Evolutionary conservation across 1,140 invertebrate genomes (phyloP).

Genomic region (Drosophila mojavensis): DNA sequence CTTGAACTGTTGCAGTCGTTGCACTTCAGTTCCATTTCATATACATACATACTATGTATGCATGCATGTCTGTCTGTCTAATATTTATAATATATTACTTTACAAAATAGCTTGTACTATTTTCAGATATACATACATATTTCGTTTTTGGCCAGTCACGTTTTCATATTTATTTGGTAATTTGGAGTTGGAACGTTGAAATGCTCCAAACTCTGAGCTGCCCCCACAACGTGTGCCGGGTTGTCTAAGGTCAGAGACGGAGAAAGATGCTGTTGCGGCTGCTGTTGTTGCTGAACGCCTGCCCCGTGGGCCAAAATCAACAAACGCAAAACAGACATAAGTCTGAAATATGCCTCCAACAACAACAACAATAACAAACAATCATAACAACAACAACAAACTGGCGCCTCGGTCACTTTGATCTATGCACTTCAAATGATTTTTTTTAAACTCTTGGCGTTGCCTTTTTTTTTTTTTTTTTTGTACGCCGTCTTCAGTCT

Average conservation of each 20-base stretch:
- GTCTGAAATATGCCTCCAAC: slow-evolving; percentile 45
- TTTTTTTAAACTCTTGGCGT: slow-evolving; percentile 54
- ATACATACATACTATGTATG: not conserved
- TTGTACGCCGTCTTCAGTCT: not conserved
- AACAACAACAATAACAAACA: slow-evolving; percentile 25
- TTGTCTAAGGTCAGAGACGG: slow-evolving; percentile 69
- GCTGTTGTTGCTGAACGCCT: slow-evolving; percentile 25
- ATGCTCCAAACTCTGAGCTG: slow-evolving; percentile 10
- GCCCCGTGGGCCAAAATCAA: slow-evolving; percentile 50
- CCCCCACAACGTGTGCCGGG: slow-evolving; percentile 72
- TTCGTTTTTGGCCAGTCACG: slow-evolving; percentile 54
- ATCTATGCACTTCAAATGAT: slow-evolving; percentile 79
- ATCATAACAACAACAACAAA: slow-evolving; percentile 22
- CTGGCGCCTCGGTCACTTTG: slow-evolving; percentile 77
- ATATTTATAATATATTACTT: not conserved
- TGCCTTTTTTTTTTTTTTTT: slow-evolving; percentile 17
- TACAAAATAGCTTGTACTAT: slow-evolving; percentile 15
- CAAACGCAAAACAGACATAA: slow-evolving; percentile 28
- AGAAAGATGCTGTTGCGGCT: slow-evolving; percentile 20
- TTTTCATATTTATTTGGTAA: slow-evolving; percentile 75
- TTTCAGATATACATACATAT: not conserved
- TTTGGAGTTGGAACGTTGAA: slow-evolving; percentile 40
- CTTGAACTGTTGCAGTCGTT: slow-evolving; percentile 11
- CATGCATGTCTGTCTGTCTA: not conserved
- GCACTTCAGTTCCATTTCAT: not conserved